Base-by-base conservation (phyloP, 2,888 invertebrate genomes). In the Syrista parreyssii region DNA sequence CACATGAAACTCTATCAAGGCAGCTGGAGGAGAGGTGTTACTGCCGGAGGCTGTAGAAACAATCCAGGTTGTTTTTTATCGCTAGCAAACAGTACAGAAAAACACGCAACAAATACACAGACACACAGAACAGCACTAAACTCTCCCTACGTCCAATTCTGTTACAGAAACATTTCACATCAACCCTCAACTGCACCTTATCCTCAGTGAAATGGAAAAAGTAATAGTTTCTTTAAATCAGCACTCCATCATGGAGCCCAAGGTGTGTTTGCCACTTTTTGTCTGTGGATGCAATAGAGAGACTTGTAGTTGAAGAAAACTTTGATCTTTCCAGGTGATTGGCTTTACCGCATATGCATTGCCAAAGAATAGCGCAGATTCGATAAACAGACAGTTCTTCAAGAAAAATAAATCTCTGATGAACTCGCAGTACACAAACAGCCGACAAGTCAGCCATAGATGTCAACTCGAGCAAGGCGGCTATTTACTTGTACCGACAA, bases 391-490 rank as follows among this genome's bases (percentile, higher is more conserved):
- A 84, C 92, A 94, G 34, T 97, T 97, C 90, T 97, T 97, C 90
- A 97, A 96, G 90, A 96, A 95, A 87, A 96, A 96, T 87, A 97
- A 97, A 88, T 97, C 97, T 74, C 93, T 96, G 77, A 94, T 97
- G 68, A 98, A 97, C 91, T 98, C 97, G 0, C 96, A 97, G 87
- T 98, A 98, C 88, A 97, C 97, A 1, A 98, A 98, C 89, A 97
- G 97, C 87, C 93, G 98, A 84, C 98, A 98, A 93, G 97, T 98
- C 78, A 96, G 95, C 89, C 95, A 93, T 90, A 94, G 97, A 85
- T 96, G 96, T 88, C 94, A 95, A 81, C 92, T 98, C 83, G 96
- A 96, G 86, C 94, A 95, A 82, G 97, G 97, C 3, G 94, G 96
- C 36, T 98, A 97, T 90, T 93, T 98, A 68, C 93, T 98, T 73